Base-by-base conservation (phyloP, 2,888 invertebrate species). In the Adineta ricciae region DNA sequence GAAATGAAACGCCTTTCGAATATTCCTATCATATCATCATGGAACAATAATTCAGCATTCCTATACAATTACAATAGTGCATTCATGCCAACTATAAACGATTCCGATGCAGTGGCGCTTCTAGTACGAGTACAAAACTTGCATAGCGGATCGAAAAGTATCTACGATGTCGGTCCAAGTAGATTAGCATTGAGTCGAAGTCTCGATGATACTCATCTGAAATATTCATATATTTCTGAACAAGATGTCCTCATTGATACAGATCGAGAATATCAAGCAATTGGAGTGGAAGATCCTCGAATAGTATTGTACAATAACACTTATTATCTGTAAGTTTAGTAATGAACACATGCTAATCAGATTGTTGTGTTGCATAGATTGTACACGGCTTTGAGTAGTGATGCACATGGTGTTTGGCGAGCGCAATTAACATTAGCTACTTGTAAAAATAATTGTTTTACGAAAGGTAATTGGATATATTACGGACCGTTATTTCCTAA, bases 401-500 rank as follows among this genome's bases (percentile, higher is more conserved):
- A 5, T 1, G 9, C 21, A 21, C 9, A 24, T 2, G 78, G 24
- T 78, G 0, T 8, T 19, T 78, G 78, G 78, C 78, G 78, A 24
- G 78, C 78, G 38, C 78, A 78, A 78, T n/a, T 78, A 41, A 41
- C 78, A n/a, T 41, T 78, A n/a, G 78, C 78, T n/a, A 78, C 78
- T 24, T 78, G 78, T 41, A 4, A 38, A 8, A 9, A 24, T 14
- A 24, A 78, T 41, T 41, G 41, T 41, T 78, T 38, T 1, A 78
- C 8, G 9, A 78, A 78, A 78, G 8, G 0, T 24, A 41, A 38
- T 41, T 78, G 78, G 78, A 38, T 41, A 38, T 21, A 21, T n/a
- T 19, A 78, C 24, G 78, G 78, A 0, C 78, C 78, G 8, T n/a
- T 78, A 41, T 78, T 78, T 41, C 41, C 78, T 24, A 14, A 78